A percentile compares a stretch with the other conserved stretches of the same genome.
Evolutionary conservation across 2,888 invertebrate genomes (phyloP).

Genomic region (Stictocephala bisonia): DNA sequence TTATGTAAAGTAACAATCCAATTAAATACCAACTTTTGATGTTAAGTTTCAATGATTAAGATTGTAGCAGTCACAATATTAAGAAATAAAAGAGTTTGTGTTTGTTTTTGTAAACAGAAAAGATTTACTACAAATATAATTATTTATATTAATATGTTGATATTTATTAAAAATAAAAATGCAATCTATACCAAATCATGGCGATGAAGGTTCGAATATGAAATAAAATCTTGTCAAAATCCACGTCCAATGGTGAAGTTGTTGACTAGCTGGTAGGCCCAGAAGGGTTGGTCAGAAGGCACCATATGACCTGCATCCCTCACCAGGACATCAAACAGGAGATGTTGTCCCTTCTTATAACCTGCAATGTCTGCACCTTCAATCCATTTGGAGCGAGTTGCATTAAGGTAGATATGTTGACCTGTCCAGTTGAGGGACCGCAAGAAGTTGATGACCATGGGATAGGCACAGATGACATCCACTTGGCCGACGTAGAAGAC

Average conservation of each 20-base stretch:
- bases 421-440: slow-evolving; percentile 76
- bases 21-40: too few relatives aligned
- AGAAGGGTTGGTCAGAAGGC: slow-evolving; percentile 81
- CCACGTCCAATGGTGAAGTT: slow-evolving; percentile 61
- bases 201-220: too few relatives aligned
- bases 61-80: too few relatives aligned
- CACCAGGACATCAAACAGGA: slow-evolving; percentile 79
- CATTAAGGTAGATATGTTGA: slow-evolving; percentile 73
- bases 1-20: too few relatives aligned
- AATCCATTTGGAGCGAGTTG: slow-evolving; percentile 76
- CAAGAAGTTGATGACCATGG: slow-evolving; percentile 83
- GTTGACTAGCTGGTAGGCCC: slow-evolving; percentile 79
- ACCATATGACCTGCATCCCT: slow-evolving; percentile 87
- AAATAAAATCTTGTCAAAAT: too few relatives aligned
- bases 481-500: slow-evolving; percentile 91
- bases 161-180: too few relatives aligned
- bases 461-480: slow-evolving; percentile 91
- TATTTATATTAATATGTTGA: too few relatives aligned
- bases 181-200: too few relatives aligned
- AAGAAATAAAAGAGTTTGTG: too few relatives aligned
- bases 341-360: slow-evolving; percentile 77
- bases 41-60: too few relatives aligned
- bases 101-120: too few relatives aligned
- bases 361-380: slow-evolving; percentile 75
- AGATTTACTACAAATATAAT: too few relatives aligned